Evolutionary conservation across 2,113 vertebrate genomes (phyloP), one percentile per base, ranked within the genome.

Genomic region (Ameiurus melas): DNA sequence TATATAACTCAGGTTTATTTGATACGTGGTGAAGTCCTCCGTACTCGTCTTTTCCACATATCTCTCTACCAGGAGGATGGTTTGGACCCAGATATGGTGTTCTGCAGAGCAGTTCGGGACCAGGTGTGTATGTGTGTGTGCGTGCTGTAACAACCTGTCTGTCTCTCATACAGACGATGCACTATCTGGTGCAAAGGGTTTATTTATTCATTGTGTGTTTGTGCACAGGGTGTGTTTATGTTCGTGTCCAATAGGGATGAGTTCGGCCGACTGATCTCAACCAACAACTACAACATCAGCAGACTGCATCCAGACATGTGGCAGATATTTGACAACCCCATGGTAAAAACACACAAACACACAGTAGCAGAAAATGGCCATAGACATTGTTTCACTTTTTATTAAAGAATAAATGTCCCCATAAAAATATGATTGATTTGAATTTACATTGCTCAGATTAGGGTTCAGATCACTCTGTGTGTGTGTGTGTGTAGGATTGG

Each of bases 271-370:
- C 93, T 97, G 33, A 27, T 97, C 75, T 93, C 96, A 80, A 93
- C 94, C 0, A 90, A 90, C 27, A 94, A 91, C 20, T 96, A 96
- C 3, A 95, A 96, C 93, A 95, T 90, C 0, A 94, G 94, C 51
- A 94, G 92, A 20, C 93, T 96, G 0, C 89, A 96, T 90, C 95
- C 94, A 0, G 96, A 97, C 88, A 93, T 97, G 91, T 96, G 96
- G 96, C 96, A 97, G 92, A 96, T 97, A 89, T 95, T 94, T 0
- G 94, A 96, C 89, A 96, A 97, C 85, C 95, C 96, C 0, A 33
- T 94, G 88, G 96, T 96, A 88, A 92, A 83, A 0, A 30, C 64
- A 73, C 53, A 39, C 82, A 78, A 14, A 83, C 58, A 78, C 55
- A 83, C 51, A 77, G 5, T 9, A 12, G 19, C 27, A 13, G 13